A percentile compares a stretch with the other conserved stretches of the same genome.
phyloP scores from a whole-genome alignment of 2,888 invertebrate species.

The Lycocerus yunnanus region DNA sequence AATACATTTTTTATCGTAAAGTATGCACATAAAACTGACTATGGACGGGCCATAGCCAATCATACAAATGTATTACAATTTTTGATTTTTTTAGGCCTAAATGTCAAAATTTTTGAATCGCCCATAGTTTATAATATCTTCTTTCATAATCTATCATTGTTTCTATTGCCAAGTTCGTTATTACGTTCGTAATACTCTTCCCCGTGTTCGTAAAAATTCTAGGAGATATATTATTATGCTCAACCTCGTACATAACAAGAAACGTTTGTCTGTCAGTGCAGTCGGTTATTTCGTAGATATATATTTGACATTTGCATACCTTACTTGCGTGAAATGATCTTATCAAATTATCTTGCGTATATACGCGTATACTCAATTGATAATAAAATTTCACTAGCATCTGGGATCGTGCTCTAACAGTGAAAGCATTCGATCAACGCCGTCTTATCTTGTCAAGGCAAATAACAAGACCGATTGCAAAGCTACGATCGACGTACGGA shows the following conservation, averaged over 20 bases:
- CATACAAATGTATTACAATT: no score
- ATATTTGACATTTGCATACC: neutral
- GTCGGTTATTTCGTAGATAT: neutral
- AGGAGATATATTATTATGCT: neutral
- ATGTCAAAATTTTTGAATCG: no score
- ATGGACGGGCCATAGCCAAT: no score
- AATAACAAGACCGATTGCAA: constrained; percentile 41
- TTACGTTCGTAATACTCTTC: no score
- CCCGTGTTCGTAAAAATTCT: neutral
- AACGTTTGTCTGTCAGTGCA: neutral
- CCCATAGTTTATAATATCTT: no score
- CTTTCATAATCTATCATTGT: no score
- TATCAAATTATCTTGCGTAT: constrained; percentile 18
- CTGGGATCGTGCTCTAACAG: constrained; percentile 21
- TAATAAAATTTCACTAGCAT: constrained; percentile 24
- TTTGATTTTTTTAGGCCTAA: no score
- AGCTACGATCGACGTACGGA: constrained; percentile 31
- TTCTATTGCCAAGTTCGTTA: no score
- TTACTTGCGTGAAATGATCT: constrained; percentile 1
- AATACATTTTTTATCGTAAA: no score
- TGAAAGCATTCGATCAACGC: constrained; percentile 37
- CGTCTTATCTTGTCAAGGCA: constrained; percentile 39
- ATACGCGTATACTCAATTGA: constrained; percentile 19
- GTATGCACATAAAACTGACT: no score
- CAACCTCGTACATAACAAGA: neutral